These are phyloP conservation scores for Phrynocephalus versicolor DNA, from an alignment of 2,113 vertebrate genomes.

Conservation along the genomic window DNA sequence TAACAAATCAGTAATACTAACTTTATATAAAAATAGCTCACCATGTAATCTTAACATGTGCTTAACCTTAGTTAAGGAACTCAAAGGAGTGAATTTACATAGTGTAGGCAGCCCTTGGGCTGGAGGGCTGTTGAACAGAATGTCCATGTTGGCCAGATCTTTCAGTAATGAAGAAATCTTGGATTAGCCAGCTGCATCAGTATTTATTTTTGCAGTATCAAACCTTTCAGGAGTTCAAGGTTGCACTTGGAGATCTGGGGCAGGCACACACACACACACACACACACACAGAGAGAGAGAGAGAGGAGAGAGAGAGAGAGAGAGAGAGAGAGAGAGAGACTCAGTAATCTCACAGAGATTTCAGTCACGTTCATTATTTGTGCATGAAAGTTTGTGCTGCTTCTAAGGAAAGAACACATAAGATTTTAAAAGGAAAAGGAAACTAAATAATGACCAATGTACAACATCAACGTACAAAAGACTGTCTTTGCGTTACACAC, in stretches of 20 bases:
- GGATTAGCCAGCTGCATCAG: neutral
- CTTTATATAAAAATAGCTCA: slow-evolving; percentile 75
- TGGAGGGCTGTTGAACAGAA: neutral
- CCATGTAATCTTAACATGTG: slow-evolving; percentile 70
- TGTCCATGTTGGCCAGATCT: neutral
- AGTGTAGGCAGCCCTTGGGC: slow-evolving; percentile 32
- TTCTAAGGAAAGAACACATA: slow-evolving; percentile 25
- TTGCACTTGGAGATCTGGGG: slow-evolving; percentile 20
- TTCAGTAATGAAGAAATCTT: neutral
- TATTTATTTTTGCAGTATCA: slow-evolving; percentile 1
- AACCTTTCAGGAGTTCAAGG: neutral
- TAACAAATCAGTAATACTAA: slow-evolving; percentile 86
- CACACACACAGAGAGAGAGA: too few relatives aligned
- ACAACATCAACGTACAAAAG: slow-evolving; percentile 44
- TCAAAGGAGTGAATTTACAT: slow-evolving; percentile 41
- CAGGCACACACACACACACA: neutral
- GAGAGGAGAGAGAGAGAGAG: too few relatives aligned
- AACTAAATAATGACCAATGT: slow-evolving; percentile 20
- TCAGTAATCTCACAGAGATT: neutral
- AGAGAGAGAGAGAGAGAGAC: too few relatives aligned
- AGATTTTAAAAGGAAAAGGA: neutral
- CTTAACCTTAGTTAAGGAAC: slow-evolving; percentile 66
- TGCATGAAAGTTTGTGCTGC: neutral
- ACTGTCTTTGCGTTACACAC: neutral
- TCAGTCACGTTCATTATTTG: neutral